These are phyloP conservation scores for Caenorhabditis brenneri DNA, from an alignment of 1,140 invertebrate genomes.

Conservation along the genomic window DNA sequence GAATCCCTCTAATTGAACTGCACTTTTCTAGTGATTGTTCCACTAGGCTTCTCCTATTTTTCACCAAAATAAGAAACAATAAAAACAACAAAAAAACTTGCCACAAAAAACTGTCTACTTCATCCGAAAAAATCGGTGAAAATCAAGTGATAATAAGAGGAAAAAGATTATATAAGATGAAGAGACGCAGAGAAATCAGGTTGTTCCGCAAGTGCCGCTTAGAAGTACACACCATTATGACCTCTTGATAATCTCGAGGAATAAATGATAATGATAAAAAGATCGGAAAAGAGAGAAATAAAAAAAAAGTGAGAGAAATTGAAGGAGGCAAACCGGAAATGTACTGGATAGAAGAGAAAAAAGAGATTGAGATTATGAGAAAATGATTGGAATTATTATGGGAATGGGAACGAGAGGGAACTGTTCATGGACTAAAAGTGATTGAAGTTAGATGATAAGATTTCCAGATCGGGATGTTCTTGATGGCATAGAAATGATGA, in stretches of 20 bases:
- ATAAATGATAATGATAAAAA: background rate
- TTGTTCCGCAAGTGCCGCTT: background rate
- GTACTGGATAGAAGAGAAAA: background rate
- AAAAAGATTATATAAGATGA: background rate
- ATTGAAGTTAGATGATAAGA: no score
- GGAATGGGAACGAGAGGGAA: background rate
- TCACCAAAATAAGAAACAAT: no score
- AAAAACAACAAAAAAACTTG: background rate
- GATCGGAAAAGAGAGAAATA: no score
- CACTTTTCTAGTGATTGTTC: no score
- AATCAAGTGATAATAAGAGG: background rate
- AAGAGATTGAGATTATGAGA: background rate
- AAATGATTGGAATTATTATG: background rate
- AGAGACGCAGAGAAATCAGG: slow-evolving; percentile 29
- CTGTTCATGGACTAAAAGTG: background rate
- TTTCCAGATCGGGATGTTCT: no score
- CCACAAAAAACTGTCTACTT: background rate
- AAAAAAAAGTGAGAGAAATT: background rate
- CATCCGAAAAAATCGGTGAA: slow-evolving; percentile 13
- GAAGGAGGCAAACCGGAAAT: slow-evolving; percentile 3
- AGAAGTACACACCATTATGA: slow-evolving; percentile 29
- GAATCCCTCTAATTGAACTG: no score
- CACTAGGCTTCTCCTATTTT: no score
- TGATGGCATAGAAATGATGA: no score
- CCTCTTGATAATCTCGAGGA: slow-evolving; percentile 34